Base-by-base conservation (phyloP, 2,888 invertebrate genomes). In the Dynastes tityus region DNA sequence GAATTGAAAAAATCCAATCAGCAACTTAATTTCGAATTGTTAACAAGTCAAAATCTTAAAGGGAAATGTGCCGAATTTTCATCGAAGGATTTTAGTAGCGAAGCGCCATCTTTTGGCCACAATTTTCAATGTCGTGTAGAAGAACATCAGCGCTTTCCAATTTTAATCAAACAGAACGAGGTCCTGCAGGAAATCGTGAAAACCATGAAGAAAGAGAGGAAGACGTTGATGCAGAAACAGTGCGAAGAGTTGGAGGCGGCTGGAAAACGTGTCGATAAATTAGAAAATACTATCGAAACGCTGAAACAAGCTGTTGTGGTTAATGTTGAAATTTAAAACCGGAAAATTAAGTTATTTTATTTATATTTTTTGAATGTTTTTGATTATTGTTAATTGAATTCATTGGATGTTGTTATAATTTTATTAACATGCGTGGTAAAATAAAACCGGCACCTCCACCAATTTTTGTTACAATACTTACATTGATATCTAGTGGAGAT, bases 141-240 rank as follows among this genome's bases (percentile, higher is more conserved):
- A 0, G 78, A 80, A 63, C 82, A 82, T 55, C 45, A 49, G 37
- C 80, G 82, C 55, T 81, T 76, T 68, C 81, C 82, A 53, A 32
- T 58, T 4, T 22, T 82, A 40, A 16, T 80, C 8, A 80, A 79
- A 37, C 83, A 84, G 77, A 84, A 84, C 63, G 58, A 29, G 16
- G 78, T 84, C 0, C 58, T 84, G 22, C 82, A 82, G 73, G 81
- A 84, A 53, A 80, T 84, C 13, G 82, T 84, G n/a, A 83, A 82
- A 78, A 68, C 78, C 13, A 82, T 84, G 81, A 79, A 82, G 6
- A 81, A 65, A 29, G 83, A 84, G 53, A 68, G 82, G 45, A 76
- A 78, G 22, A 51, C 49, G 13, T 27, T 78, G 11, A 53, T 53
- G 5, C 37, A 37, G 29, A 76, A 79, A 32, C 76, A 74, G 40